A percentile compares a stretch with the other conserved stretches of the same genome.
Conservation (phyloP, 1,140 invertebrate genomes). For the Drosophila nikananu region DNA sequence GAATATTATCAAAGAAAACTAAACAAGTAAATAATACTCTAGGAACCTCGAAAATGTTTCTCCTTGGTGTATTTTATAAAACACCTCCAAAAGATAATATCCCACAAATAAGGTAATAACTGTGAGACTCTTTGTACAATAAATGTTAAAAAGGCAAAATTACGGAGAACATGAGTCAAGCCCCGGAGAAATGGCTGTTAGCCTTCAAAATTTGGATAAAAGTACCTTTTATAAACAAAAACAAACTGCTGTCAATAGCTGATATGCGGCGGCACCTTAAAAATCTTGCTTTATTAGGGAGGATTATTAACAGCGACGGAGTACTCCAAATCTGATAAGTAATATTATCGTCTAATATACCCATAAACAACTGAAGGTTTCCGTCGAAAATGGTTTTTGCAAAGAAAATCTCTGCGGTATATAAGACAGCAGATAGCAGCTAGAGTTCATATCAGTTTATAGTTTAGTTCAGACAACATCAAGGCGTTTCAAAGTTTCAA, state of each 20-base stretch:
- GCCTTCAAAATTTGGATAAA: conserved; percentile 5
- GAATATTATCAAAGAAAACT: background rate
- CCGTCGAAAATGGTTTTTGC: conserved; percentile 2
- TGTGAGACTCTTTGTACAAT: background rate
- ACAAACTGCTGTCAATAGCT: conserved; percentile 8
- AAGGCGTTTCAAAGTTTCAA: background rate
- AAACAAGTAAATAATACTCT: background rate
- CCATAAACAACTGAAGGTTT: conserved; percentile 56
- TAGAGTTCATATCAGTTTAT: conserved; percentile 27
- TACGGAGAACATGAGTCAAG: conserved; percentile 1
- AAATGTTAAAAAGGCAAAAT: background rate
- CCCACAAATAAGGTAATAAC: background rate
- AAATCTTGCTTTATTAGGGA: conserved; percentile 54
- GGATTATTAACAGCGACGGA: conserved; percentile 22
- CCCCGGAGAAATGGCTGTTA: background rate
- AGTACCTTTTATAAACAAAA: background rate
- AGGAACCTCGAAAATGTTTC: background rate
- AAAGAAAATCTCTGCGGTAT: conserved; percentile 28
- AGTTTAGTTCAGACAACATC: background rate
- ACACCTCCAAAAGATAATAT: background rate
- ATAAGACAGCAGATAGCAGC: conserved; percentile 34
- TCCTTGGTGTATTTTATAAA: background rate
- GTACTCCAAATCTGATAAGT: conserved; percentile 30
- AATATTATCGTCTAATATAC: conserved; percentile 32
- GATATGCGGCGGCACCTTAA: conserved; percentile 21